Percentiles rank a stretch among this genome's conserved stretches.
phyloP scores from a whole-genome alignment of 2,113 vertebrate species.

The Cavia aperea region DNA sequence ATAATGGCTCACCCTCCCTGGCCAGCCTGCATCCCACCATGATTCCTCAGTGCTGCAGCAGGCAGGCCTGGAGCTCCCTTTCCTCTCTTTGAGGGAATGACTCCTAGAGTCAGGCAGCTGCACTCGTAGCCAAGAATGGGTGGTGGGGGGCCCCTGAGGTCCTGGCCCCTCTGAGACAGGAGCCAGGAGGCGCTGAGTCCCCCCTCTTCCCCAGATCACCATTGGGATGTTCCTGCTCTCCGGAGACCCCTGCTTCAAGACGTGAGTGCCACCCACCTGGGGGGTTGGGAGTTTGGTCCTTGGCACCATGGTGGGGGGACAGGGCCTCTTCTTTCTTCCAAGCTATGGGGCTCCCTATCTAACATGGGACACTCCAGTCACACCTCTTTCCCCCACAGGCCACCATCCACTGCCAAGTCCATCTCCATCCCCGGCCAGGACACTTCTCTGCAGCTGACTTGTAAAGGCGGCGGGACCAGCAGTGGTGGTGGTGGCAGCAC shows the following conservation, averaged over 20 bases:
- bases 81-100: not conserved
- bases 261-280: conserved; percentile 79
- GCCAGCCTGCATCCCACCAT: not conserved
- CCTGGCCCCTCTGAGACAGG: not conserved
- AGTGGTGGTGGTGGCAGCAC: conserved; percentile 60
- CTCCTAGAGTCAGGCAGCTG: not conserved
- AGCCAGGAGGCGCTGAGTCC: not conserved
- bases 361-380: not conserved
- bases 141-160: not conserved
- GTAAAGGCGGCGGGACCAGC: conserved; percentile 92
- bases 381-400: conserved; percentile 60
- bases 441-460: conserved; percentile 92
- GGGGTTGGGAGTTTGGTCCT: not conserved
- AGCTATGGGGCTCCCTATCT: not conserved
- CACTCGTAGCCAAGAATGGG: not conserved
- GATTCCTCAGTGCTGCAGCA: rapidly evolving
- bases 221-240: conserved; percentile 97
- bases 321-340: not conserved
- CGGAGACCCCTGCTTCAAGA: conserved; percentile 98
- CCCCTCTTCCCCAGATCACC: conserved; percentile 80
- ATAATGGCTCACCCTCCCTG: rapidly evolving
- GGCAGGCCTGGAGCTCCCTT: not conserved
- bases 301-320: not conserved
- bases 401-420: conserved; percentile 90
- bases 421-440: conserved; percentile 90